Conservation (phyloP, 2,888 invertebrate species). For the Pecten maximus region DNA sequence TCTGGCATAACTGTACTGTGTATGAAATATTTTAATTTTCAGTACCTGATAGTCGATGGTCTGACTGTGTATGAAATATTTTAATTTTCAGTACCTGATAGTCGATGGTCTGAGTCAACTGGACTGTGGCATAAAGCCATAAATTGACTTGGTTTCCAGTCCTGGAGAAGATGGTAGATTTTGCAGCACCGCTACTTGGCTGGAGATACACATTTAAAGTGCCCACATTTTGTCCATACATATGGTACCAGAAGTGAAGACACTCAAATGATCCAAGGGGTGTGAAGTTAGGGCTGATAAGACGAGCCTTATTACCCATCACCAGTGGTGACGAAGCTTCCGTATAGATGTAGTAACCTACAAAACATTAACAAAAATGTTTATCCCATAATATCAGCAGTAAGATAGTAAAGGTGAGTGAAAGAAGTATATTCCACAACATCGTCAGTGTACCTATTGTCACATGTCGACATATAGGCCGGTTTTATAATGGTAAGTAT, state of each 20-base stretch:
- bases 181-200: constrained; percentile 55
- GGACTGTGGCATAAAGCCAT: constrained; percentile 71
- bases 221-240: constrained; percentile 73
- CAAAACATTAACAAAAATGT: not conserved
- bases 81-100: constrained; percentile 47
- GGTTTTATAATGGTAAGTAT: no score
- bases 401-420: no score
- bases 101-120: constrained; percentile 52
- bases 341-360: not conserved
- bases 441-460: no score
- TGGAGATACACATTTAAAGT: constrained; percentile 72
- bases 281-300: constrained; percentile 66
- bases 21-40: not conserved
- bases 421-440: no score
- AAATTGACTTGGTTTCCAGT: constrained; percentile 72
- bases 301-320: constrained; percentile 85
- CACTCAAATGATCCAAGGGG: constrained; percentile 63
- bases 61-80: not conserved
- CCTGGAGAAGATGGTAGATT: constrained; percentile 65
- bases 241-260: constrained; percentile 80
- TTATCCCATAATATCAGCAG: not conserved
- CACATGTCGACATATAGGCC: no score
- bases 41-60: constrained; percentile 51
- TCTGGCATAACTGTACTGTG: no score
- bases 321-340: constrained; percentile 79